phyloP scores from a whole-genome alignment of 2,888 invertebrate genomes.

The Lucinisca nassula region DNA sequence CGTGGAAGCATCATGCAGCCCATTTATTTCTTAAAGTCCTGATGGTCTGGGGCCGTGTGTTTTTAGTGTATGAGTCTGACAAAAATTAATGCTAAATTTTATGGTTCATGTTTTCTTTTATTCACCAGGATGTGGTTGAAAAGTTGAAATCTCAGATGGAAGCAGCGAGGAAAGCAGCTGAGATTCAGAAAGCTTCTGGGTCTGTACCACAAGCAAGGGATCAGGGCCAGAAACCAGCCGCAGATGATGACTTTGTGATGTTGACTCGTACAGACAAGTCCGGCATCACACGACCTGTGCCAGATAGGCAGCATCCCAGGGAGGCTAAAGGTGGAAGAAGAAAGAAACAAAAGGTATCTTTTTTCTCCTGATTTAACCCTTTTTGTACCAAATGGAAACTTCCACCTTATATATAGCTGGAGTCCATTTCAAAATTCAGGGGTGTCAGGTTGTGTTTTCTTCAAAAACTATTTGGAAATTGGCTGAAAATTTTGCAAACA shows the following conservation, averaged over 20 bases:
- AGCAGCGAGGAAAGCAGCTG: constrained; percentile 90
- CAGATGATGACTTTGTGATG: constrained; percentile 83
- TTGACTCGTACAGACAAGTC: constrained; percentile 86
- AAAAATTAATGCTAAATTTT: too few relatives aligned
- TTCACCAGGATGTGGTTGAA: constrained; percentile 90
- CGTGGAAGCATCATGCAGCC: too few relatives aligned
- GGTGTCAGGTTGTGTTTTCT: too few relatives aligned
- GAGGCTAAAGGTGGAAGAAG: constrained; percentile 70
- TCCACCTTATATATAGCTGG: too few relatives aligned
- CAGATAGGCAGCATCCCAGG: constrained; percentile 79
- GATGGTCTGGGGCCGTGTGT: too few relatives aligned
- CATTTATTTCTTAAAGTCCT: too few relatives aligned
- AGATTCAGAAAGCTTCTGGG: constrained; percentile 51
- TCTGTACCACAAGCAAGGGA: constrained; percentile 36
- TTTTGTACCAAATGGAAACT: too few relatives aligned
- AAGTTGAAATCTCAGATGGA: constrained; percentile 93
- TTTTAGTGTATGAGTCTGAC: too few relatives aligned
- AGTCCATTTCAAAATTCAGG: too few relatives aligned
- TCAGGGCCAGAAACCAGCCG: constrained; percentile 57
- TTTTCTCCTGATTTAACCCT: background rate
- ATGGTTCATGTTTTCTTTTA: too few relatives aligned
- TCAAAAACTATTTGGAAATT: too few relatives aligned
- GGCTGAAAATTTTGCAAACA: too few relatives aligned
- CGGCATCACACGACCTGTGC: constrained; percentile 91
- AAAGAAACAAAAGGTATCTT: constrained; percentile 78